These are phyloP conservation scores for Tiliqua scincoides DNA, from an alignment of 2,113 vertebrate species.

Conservation along the genomic window DNA sequence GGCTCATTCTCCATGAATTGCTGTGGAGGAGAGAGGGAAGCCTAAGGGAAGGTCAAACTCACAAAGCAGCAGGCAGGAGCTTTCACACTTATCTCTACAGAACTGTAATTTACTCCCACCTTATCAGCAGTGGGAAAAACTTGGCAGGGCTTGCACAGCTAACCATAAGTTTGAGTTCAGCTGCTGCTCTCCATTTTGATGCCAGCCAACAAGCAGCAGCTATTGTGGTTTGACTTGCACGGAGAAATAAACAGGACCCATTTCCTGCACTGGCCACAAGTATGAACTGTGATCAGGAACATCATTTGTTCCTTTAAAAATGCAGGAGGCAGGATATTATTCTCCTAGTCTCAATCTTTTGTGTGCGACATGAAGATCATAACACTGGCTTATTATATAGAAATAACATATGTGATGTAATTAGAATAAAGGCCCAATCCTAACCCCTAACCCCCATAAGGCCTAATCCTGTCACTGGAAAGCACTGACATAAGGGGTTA, in stretches of 20 bases:
- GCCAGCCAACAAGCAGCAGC: background rate
- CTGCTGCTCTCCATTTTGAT: no score
- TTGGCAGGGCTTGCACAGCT: background rate
- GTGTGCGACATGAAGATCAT: background rate
- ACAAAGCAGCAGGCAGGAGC: background rate
- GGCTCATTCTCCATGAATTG: slow-evolving; percentile 99
- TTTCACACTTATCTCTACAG: background rate
- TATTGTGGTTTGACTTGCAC: background rate
- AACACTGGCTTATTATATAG: background rate
- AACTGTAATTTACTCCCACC: background rate
- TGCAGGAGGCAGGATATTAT: no score
- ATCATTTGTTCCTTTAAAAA: no score
- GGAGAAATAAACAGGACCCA: background rate
- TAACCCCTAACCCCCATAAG: no score
- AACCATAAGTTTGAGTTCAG: no score
- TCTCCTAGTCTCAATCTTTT: no score
- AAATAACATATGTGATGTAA: background rate
- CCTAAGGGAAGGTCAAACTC: background rate
- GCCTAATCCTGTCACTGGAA: no score
- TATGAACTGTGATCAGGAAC: no score
- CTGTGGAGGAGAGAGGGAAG: slow-evolving; percentile 66
- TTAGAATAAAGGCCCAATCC: no score
- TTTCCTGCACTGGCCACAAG: no score
- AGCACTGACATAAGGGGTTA: no score
- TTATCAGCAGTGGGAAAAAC: background rate